phyloP scores from a whole-genome alignment of 2,888 invertebrate species.

The Aromia moschata region DNA sequence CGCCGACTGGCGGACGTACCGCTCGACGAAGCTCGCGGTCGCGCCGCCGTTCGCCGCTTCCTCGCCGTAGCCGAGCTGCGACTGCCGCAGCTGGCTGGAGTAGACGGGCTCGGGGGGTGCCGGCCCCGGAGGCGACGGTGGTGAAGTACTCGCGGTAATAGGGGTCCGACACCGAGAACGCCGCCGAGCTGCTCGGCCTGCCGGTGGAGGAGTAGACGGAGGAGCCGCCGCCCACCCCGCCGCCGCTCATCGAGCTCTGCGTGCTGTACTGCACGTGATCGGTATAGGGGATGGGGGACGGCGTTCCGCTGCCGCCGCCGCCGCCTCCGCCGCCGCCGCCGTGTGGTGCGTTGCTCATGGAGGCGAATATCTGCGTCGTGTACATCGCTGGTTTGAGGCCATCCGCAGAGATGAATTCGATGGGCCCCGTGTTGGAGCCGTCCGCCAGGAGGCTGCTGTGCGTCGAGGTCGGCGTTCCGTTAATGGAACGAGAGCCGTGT shows the following conservation, averaged over 20 bases:
- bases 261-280: conserved; percentile 52
- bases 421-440: conserved; percentile 62
- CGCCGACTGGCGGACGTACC: conserved; percentile 71
- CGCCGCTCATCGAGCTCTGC: conserved; percentile 61
- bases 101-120: conserved; percentile 68
- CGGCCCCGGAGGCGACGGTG: conserved; percentile 67
- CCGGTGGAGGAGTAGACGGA: conserved; percentile 60
- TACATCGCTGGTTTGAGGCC: conserved; percentile 70
- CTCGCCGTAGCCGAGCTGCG: conserved; percentile 68
- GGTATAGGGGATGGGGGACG: conserved; percentile 71
- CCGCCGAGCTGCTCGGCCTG: conserved; percentile 63
- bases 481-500: conserved; percentile 74
- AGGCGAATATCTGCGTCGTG: conserved; percentile 75
- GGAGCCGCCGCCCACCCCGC: conserved; percentile 63
- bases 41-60: conserved; percentile 67
- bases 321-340: conserved; percentile 61
- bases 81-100: conserved; percentile 61
- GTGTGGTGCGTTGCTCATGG: conserved; percentile 64
- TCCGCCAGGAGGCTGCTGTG: conserved; percentile 71
- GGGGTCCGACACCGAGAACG: conserved; percentile 74
- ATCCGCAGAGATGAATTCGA: conserved; percentile 65
- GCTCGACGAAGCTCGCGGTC: conserved; percentile 73
- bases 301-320: conserved; percentile 67
- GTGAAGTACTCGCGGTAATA: conserved; percentile 86
- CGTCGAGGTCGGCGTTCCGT: conserved; percentile 74